Evolutionary conservation across 2,113 vertebrate genomes (phyloP), one percentile per base, ranked within the genome.

Genomic region (Otus sunia): DNA sequence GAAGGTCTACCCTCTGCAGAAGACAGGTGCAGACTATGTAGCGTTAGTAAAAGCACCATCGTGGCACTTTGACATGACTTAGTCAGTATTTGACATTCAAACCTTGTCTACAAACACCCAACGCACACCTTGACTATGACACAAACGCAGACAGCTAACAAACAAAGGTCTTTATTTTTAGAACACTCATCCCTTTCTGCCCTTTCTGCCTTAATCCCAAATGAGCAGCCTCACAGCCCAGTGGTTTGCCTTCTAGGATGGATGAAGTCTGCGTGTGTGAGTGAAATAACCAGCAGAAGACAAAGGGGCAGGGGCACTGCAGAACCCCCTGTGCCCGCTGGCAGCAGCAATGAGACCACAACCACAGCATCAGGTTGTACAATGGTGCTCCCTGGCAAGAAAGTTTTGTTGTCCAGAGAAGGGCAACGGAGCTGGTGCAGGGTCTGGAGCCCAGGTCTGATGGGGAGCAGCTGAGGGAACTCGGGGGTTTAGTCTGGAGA

Each of bases 61-160:
- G 2, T 64, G 63, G 67, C 49, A 60, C 73, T 74, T 39, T 47
- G 39, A 63, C 27, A 26, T 6, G 18, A 84, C 29, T 82, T 21
- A 10, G 80, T 79, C 94, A 96, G 92, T 93, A 96, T 96, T 94
- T 97, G 90, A 68, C 69, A 88, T 88, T 83, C 85, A 74, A 91
- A 96, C 80, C 34, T 37, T 86, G 34, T 49, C 22, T 30, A 30
- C 43, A 91, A 81, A 79, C 86, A 95, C 91, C 94, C 96, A 91
- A 66, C 8, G 16, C 62, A 96, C 77, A 60, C 82, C 82, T 36
- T 55, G 91, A 73, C 37, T 52, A 86, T 75, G 53, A 85, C 90
- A 95, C 53, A 15, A 94, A 89, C 12, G 8, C 93, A 52, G 83
- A 37, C 36, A 50, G 34, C n/a, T 89, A 63, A 58, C 43, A 83